These are phyloP conservation scores for Mobula birostris DNA, from an alignment of 2,113 vertebrate species.

Conservation along the genomic window DNA sequence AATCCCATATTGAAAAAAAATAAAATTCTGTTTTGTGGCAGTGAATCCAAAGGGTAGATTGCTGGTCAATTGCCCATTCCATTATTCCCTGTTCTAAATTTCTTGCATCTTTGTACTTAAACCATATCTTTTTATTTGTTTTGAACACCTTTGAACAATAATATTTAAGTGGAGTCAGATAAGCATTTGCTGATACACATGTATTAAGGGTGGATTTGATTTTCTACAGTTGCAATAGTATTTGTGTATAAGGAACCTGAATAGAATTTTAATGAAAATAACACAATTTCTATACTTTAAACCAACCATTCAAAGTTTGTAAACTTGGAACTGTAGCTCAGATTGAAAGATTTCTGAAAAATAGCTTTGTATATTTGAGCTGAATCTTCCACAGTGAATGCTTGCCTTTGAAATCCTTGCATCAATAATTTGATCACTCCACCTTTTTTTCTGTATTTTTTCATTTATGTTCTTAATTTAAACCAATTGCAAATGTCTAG, in stretches of 20 bases:
- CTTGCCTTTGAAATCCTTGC: constrained; percentile 19
- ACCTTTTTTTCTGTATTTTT: neutral
- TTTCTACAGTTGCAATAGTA: constrained; percentile 45
- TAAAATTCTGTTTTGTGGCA: constrained; percentile 44
- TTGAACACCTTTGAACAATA: constrained; percentile 43
- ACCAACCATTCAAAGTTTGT: constrained; percentile 46
- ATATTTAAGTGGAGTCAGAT: constrained; percentile 53
- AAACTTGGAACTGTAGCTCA: constrained; percentile 54
- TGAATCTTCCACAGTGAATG: neutral
- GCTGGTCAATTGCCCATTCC: constrained; percentile 39
- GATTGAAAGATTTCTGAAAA: constrained; percentile 39
- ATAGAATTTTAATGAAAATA: constrained; percentile 49
- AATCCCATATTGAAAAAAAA: constrained; percentile 41
- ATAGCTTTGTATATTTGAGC: constrained; percentile 40
- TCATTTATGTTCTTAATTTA: constrained; percentile 10
- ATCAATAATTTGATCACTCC: constrained; percentile 17
- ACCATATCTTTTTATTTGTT: constrained; percentile 43
- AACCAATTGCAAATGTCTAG: neutral
- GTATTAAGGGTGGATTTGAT: constrained; percentile 53
- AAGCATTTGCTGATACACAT: constrained; percentile 45
- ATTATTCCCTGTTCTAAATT: constrained; percentile 42
- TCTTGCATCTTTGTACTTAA: constrained; percentile 44
- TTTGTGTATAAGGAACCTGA: constrained; percentile 50
- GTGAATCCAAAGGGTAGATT: constrained; percentile 44
- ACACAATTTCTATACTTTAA: constrained; percentile 43